phyloP scores from a whole-genome alignment of 1,140 invertebrate species.

The Zaprionus kolodkinae region DNA sequence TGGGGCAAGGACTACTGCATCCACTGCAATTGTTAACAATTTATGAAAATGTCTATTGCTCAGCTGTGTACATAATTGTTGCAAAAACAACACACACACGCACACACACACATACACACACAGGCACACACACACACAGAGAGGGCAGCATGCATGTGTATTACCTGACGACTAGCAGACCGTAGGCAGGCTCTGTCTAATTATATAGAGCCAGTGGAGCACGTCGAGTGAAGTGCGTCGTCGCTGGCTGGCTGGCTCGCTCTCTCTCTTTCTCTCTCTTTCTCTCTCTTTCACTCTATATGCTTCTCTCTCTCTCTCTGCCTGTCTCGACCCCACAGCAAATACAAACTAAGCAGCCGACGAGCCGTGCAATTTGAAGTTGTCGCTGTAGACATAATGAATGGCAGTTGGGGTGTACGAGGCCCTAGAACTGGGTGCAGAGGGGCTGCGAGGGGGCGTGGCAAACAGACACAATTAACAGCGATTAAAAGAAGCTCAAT shows the following conservation, averaged over 20 bases:
- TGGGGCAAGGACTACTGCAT: background rate
- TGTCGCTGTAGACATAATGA: conserved; percentile 52
- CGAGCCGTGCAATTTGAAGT: conserved; percentile 72
- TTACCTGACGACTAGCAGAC: background rate
- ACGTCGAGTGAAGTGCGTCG: conserved; percentile 48
- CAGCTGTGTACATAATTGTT: conserved; percentile 49
- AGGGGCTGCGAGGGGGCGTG: conserved; percentile 1
- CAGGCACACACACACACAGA: conserved; percentile 15
- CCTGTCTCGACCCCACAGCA: conserved; percentile 4
- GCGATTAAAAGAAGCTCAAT: conserved; percentile 54
- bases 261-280: background rate
- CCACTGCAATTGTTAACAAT: conserved; percentile 72
- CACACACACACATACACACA: conserved; percentile 25
- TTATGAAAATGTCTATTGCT: conserved; percentile 77
- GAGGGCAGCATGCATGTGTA: background rate
- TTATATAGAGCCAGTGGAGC: conserved; percentile 66
- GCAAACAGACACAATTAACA: conserved; percentile 52
- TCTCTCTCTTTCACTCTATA: background rate
- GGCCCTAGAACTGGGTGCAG: background rate
- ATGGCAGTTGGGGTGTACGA: conserved; percentile 27
- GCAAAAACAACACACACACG: conserved; percentile 1
- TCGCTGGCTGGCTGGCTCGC: background rate
- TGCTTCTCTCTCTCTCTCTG: background rate
- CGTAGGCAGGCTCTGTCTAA: conserved; percentile 40
- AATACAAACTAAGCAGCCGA: conserved; percentile 51